Evolutionary conservation across 2,113 vertebrate species (phyloP), one percentile per base, ranked within the genome.

Genomic region (Gnathonemus longibarbis): DNA sequence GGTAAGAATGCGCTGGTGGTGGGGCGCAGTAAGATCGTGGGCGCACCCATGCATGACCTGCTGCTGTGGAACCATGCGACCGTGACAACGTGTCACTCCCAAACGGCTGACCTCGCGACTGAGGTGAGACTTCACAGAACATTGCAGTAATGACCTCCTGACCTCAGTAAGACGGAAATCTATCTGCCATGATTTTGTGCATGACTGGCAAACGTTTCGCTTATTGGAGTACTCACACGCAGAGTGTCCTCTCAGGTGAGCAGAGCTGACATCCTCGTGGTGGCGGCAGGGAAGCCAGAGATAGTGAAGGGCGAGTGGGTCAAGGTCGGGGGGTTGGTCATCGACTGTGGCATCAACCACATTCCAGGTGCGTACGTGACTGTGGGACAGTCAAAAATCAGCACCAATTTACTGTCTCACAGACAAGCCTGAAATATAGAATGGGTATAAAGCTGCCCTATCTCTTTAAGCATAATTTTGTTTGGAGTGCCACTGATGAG

Each of bases 311-410:
- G 98, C 50, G 97, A 98, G 84, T 99, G 98, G 98, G 96, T 99
- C 93, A 99, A 99, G 93, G 96, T 97, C 5, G 98, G 98, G 66
- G 98, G 98, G 0, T 91, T 99, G 0, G 98, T 99, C 91, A 99
- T 99, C 21, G 98, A 99, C 94, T 99, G 98, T 77, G 98, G 98
- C 89, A 99, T 99, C 94, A 99, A 99, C 94, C 95, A 98, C 48
- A 83, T 99, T 91, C 94, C 97, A 94, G 98, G 98, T 99, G 91
- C 3, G 92, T 70, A 77, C 1, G 1, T 77, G 13, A 39, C 31
- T 42, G 27, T 39, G 35, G 35, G 15, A 35, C 13, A 39, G 13
- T 35, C 31, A 39, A 35, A 77, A 77, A 77, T 35, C 70, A 77
- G 31, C 13, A 39, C 35, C 35, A 39, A 77, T 39, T 77, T 5